Evolutionary conservation across 2,113 vertebrate species (phyloP).

Genomic region (Petromus typicus): DNA sequence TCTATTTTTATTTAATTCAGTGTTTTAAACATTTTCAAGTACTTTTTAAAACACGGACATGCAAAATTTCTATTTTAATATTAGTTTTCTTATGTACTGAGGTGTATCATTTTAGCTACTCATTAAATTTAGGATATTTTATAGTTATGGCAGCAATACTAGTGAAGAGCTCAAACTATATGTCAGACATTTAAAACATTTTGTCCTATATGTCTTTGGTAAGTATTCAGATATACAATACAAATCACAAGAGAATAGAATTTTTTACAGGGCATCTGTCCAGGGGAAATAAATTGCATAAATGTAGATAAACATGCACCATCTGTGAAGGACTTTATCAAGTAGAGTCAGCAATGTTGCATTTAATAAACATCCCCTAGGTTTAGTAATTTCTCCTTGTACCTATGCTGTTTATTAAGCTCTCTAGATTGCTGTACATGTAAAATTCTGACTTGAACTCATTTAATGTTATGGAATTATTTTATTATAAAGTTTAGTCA

Average conservation of each 20-base stretch:
- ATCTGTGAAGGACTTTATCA: conserved; percentile 72
- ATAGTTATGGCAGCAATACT: background rate
- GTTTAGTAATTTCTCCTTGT: conserved; percentile 42
- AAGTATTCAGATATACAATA: conserved; percentile 66
- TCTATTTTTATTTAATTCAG: background rate
- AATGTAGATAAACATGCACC: conserved; percentile 69
- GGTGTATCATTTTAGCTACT: background rate
- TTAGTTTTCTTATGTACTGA: background rate
- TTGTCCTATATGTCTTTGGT: conserved; percentile 45
- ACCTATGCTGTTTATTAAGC: conserved; percentile 59
- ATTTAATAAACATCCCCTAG: background rate
- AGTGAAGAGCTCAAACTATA: conserved; percentile 16
- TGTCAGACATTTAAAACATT: background rate
- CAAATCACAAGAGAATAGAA: conserved; percentile 46
- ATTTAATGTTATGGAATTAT: conserved; percentile 42
- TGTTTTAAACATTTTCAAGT: background rate
- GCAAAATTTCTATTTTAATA: background rate
- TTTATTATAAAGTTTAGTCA: conserved; percentile 21
- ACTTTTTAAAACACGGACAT: background rate
- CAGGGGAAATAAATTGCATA: conserved; percentile 69
- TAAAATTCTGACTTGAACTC: conserved; percentile 9
- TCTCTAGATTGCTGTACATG: conserved; percentile 58
- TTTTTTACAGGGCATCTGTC: conserved; percentile 68
- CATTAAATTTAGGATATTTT: background rate
- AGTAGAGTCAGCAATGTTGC: conserved; percentile 53